phyloP scores from a whole-genome alignment of 1,140 invertebrate species.

The Ceratina calcarata region DNA sequence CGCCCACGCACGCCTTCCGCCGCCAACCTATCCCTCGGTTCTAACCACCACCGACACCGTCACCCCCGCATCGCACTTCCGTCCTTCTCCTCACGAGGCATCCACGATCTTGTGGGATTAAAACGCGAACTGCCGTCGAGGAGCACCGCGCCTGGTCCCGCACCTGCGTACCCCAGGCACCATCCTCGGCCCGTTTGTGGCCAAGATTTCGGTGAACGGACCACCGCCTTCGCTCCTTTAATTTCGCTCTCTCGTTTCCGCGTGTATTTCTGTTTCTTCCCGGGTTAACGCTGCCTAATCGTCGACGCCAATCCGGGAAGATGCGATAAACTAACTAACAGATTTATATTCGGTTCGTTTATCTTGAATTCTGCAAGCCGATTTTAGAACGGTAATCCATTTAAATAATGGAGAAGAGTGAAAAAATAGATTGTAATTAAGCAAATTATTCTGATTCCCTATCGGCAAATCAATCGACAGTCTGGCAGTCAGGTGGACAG shows the following conservation, averaged over 20 bases:
- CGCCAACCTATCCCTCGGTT: conserved; percentile 24
- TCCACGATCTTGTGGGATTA: conserved; percentile 76
- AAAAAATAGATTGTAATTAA: background rate
- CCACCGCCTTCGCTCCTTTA: conserved; percentile 59
- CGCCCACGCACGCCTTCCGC: conserved; percentile 46
- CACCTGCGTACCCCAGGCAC: conserved; percentile 42
- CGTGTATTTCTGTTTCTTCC: background rate
- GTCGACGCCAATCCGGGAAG: background rate
- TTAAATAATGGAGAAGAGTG: background rate
- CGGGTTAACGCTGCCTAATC: background rate
- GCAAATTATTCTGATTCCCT: background rate
- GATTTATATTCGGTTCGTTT: no score
- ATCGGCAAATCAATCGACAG: background rate
- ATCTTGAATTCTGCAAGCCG: no score
- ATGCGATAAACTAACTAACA: no score
- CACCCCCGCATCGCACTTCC: conserved; percentile 37
- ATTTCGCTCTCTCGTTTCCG: conserved; percentile 56
- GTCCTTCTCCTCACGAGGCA: conserved; percentile 45
- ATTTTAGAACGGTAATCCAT: no score
- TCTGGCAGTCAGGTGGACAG: background rate
- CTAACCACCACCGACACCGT: conserved; percentile 8
- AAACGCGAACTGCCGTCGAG: conserved; percentile 69
- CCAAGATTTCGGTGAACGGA: conserved; percentile 72
- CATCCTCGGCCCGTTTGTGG: conserved; percentile 65
- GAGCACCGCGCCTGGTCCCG: conserved; percentile 33